Evolutionary conservation across 2,888 invertebrate species (phyloP), one percentile per base, ranked within the genome.

Genomic region (Altica lythri): DNA sequence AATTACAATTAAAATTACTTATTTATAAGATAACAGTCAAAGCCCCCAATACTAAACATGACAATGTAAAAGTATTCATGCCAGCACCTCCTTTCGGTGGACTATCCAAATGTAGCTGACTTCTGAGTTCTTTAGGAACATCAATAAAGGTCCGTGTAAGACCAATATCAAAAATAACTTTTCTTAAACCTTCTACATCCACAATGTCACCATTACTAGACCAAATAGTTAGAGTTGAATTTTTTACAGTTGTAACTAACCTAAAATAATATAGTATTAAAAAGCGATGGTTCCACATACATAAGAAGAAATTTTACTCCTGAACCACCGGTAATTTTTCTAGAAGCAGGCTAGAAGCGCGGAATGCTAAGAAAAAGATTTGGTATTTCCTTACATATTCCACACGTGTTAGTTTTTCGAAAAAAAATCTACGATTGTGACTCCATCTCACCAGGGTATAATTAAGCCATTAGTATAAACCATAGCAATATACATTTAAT

Each of bases 91-190:
- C 10, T 10, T 17, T 14, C 12, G 29, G 13, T 27, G 19, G 13
- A 9, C 16, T 27, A 13, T 27, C 47, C 34, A 52, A 35, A 19
- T 38, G 12, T 10, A 53, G 13, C 9, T 43, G 16, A 1, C 76
- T 74, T 2, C 78, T 78, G 2, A 88, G 70, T 10, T 83, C 81
- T 2, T 80, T 76, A 0, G 92, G 92, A 2, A 94, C 83, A 74
- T 94, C 94, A 57, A 92, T 75, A 74, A 86, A 94, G 1, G 89
- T 83, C 58, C 83, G 82, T 58, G 85, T 79, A 2, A 84, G 68
- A 0, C 90, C 90, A 14, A 89, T 79, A 0, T 81, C 78, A 29
- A 81, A 79, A 60, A 92, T 86, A 29, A 93, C 77, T 6, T 81
- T 76, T 2, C 85, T 80, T 45, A 94, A 79, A 38, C 83, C 79